phyloP scores from a whole-genome alignment of 2,888 invertebrate species.

The Campopleginae sp. region DNA sequence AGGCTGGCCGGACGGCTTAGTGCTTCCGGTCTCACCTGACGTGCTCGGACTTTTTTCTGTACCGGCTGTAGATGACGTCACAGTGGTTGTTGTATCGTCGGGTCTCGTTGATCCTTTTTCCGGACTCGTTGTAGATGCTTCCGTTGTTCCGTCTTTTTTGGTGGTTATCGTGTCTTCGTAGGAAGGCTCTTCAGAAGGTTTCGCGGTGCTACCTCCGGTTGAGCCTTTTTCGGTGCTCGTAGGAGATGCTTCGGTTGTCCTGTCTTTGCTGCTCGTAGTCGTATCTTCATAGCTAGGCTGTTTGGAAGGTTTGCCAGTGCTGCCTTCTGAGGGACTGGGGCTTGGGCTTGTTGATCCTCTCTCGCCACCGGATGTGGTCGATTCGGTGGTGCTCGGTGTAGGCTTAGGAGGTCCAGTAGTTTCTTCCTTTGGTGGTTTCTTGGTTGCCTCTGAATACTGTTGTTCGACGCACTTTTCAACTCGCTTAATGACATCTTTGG shows the following conservation, averaged over 20 bases:
- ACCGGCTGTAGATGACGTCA: background rate
- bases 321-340: background rate
- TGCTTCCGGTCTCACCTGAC: too few species aligned
- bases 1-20: background rate
- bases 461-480: conserved; percentile 55
- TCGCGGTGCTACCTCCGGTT: too few species aligned
- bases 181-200: too few species aligned
- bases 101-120: too few species aligned
- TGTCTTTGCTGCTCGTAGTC: too few species aligned
- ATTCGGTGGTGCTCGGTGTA: background rate
- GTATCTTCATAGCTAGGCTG: too few species aligned
- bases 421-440: background rate
- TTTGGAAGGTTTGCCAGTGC: too few species aligned
- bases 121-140: background rate
- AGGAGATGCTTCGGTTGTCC: too few species aligned
- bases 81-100: too few species aligned
- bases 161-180: too few species aligned
- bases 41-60: background rate
- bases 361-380: background rate
- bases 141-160: too few species aligned
- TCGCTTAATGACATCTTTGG: conserved; percentile 13
- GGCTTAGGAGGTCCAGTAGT: background rate
- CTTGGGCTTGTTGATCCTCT: background rate
- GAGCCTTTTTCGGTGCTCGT: too few species aligned
- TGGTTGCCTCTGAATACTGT: conserved; percentile 26